Evolutionary conservation across 2,888 invertebrate genomes (phyloP), one percentile per base, ranked within the genome.

Genomic region (Hyalella azteca): DNA sequence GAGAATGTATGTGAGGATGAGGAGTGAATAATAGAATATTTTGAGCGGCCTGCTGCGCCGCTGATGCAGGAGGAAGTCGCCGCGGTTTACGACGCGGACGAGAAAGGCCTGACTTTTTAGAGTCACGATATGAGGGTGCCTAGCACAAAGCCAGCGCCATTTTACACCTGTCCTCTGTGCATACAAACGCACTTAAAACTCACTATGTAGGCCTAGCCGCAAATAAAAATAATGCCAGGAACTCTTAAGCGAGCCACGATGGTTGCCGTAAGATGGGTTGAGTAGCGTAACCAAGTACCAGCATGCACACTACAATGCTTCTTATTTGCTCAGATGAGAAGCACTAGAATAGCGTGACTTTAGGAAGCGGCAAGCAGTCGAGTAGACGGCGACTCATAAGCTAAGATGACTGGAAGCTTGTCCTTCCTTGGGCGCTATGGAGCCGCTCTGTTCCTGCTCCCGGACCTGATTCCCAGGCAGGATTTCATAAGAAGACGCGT

Each of bases 91-190:
- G 41, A 75, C 45, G 40, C 75, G 13, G 75, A 75, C 29, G 75
- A 41, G 75, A 48, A 75, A 41, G 75, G 32, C 75, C 40, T 45
- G 39, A 75, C 75, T 81, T 76, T 78, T 81, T 78, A 81, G 75
- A 78, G 49, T 75, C 78, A 78, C 78, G 76, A 78, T 76, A 78
- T 81, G 80, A 60, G 66, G 76, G 48, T 78, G 81, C 81, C 81
- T 78, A 60, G 75, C 78, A 59, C 78, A 78, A 78, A 76, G 81
- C 76, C 77, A 77, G 79, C 77, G 81, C 81, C 81, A 81, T 81
- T 81, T 81, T 81, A 81, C 81, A 81, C 81, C 78, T 81, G 81
- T 81, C 81, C 78, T 73, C 81, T 66, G 48, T 76, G 81, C 81
- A 81, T 81, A 81, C 81, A 81, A 81, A 81, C 76, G 78, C 79